Evolutionary conservation across 1,140 invertebrate genomes (phyloP).

Genomic region (Drosophila mayri): DNA sequence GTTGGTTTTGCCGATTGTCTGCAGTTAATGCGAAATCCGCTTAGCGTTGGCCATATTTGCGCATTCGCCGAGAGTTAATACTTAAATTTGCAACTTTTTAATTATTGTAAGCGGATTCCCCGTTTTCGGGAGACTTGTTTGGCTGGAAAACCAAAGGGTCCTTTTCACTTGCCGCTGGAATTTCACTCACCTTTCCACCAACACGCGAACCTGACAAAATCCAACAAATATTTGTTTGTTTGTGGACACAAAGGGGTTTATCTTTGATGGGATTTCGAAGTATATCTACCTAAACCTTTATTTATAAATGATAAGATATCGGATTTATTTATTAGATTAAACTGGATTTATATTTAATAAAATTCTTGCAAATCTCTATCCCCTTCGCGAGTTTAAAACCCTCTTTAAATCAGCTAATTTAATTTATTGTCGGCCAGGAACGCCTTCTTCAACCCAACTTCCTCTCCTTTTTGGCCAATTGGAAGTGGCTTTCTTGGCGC

Average conservation of each 20-base stretch:
- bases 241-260: not conserved
- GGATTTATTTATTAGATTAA: not conserved
- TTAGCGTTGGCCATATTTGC: constrained; percentile 72
- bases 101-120: constrained; percentile 81
- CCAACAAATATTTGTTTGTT: constrained; percentile 11
- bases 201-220: constrained; percentile 18
- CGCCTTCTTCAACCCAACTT: not conserved
- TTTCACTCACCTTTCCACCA: constrained; percentile 15
- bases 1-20: constrained; percentile 62
- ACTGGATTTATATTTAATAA: not conserved
- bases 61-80: constrained; percentile 70
- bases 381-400: not conserved
- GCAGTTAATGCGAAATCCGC: constrained; percentile 67
- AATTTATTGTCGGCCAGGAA: not conserved
- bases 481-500: constrained; percentile 10
- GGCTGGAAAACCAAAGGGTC: constrained; percentile 12
- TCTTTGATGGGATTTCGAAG: not conserved
- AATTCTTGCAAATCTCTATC: not conserved
- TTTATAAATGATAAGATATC: not conserved
- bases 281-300: not conserved
- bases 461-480: constrained; percentile 19
- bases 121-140: constrained; percentile 53
- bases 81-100: constrained; percentile 82
- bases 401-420: constrained; percentile 9
- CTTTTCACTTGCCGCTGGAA: constrained; percentile 27